Conservation (phyloP, 2,888 invertebrate species). For the Limenitis arthemis region DNA sequence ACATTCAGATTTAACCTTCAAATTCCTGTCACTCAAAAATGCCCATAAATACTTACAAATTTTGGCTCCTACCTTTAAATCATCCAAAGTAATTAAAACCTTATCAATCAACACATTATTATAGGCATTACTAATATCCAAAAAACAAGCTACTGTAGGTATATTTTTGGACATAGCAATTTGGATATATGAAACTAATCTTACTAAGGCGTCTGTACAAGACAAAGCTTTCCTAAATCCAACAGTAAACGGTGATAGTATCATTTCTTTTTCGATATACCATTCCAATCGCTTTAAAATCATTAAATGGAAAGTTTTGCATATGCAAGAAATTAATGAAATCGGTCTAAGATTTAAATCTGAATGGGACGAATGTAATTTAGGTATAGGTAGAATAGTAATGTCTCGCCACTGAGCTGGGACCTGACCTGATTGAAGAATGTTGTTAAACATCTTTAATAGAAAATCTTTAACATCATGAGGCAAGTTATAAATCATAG, state of each 20-base stretch:
- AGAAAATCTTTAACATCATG: not conserved
- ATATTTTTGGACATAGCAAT: not conserved
- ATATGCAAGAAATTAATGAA: not conserved
- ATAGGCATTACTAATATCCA: not conserved
- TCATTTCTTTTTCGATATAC: not conserved
- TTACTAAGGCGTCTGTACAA: not conserved
- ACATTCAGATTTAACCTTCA: not conserved
- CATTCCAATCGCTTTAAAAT: not conserved
- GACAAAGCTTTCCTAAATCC: constrained; percentile 1
- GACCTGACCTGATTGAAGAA: not conserved
- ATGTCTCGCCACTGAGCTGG: not conserved
- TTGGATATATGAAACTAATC: not conserved
- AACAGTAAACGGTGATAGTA: constrained; percentile 1
- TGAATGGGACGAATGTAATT: not conserved
- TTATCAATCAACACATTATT: no score
- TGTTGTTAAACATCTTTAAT: not conserved
- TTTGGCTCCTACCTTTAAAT: no score
- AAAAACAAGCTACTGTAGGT: not conserved
- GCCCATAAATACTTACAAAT: not conserved
- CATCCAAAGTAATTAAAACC: no score
- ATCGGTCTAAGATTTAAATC: not conserved
- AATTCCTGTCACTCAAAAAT: not conserved
- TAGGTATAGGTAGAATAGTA: not conserved
- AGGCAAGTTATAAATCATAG: not conserved
- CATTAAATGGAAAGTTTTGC: constrained; percentile 8